Conservation (phyloP, 2,888 invertebrate species). For the Harpalus rufipes region DNA sequence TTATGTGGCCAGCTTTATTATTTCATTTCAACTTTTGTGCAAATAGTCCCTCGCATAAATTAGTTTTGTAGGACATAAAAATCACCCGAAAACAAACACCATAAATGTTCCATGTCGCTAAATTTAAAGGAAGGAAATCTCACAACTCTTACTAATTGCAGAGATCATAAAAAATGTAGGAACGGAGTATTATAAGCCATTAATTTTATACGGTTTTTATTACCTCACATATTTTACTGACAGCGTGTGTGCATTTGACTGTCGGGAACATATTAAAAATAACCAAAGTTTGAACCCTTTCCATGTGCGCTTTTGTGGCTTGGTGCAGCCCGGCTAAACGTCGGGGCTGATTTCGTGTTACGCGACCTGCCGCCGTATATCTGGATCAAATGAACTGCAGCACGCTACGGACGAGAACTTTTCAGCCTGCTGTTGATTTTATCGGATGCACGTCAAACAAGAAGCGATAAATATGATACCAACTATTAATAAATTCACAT, state of each 20-base stretch:
- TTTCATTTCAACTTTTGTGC: constrained; percentile 26
- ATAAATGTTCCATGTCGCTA: constrained; percentile 11
- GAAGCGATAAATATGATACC: not conserved
- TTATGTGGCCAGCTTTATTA: constrained; percentile 25
- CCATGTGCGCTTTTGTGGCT: constrained; percentile 14
- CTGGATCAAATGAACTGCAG: constrained; percentile 52
- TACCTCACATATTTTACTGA: constrained; percentile 59
- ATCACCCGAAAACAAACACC: constrained; percentile 17
- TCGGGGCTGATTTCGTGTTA: constrained; percentile 23
- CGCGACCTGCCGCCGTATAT: constrained; percentile 38
- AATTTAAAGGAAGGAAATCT: constrained; percentile 28
- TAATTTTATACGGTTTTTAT: constrained; percentile 63
- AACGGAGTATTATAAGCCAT: constrained; percentile 53
- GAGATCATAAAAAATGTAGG: constrained; percentile 56
- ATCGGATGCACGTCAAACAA: constrained; percentile 4
- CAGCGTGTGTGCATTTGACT: constrained; percentile 60
- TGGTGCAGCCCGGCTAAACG: constrained; percentile 10
- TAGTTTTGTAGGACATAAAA: constrained; percentile 12
- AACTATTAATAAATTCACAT: not conserved
- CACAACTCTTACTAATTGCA: constrained; percentile 35
- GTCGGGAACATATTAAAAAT: constrained; percentile 50
- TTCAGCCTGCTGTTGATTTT: constrained; percentile 2
- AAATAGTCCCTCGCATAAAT: constrained; percentile 20
- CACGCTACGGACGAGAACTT: constrained; percentile 16
- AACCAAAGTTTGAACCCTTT: constrained; percentile 43